Conservation (phyloP, 1,140 invertebrate genomes). For the Pseudachorutes palmiensis region DNA sequence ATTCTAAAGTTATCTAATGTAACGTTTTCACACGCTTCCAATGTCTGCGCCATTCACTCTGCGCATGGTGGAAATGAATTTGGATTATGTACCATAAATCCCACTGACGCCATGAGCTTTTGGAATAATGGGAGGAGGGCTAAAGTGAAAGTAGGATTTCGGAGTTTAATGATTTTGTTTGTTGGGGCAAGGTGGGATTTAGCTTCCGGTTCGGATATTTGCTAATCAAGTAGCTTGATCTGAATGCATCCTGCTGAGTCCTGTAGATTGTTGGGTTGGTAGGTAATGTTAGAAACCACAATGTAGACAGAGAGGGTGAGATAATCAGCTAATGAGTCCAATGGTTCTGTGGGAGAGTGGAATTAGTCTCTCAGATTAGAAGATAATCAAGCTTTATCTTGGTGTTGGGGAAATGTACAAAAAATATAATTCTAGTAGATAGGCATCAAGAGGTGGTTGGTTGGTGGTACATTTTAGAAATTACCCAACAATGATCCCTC, state of each 20-base stretch:
- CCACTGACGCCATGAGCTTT: too few species aligned
- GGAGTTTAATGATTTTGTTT: not conserved
- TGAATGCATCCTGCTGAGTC: not conserved
- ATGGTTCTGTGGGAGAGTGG: not conserved
- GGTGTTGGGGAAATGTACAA: not conserved
- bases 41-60: too few species aligned
- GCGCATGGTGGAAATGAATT: too few species aligned
- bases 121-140: too few species aligned
- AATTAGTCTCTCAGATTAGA: not conserved
- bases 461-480: too few species aligned
- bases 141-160: too few species aligned
- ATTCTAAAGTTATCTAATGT: too few species aligned
- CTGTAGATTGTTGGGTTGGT: not conserved
- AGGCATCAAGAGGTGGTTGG: too few species aligned
- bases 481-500: not conserved
- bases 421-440: too few species aligned
- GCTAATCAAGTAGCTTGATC: not conserved
- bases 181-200: too few species aligned
- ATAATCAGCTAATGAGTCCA: not conserved
- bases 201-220: not conserved
- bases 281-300: not conserved
- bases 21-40: too few species aligned
- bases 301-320: not conserved
- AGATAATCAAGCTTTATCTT: not conserved
- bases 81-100: too few species aligned